phyloP scores from a whole-genome alignment of 2,113 vertebrate genomes.

The Neopipo cinnamomea region DNA sequence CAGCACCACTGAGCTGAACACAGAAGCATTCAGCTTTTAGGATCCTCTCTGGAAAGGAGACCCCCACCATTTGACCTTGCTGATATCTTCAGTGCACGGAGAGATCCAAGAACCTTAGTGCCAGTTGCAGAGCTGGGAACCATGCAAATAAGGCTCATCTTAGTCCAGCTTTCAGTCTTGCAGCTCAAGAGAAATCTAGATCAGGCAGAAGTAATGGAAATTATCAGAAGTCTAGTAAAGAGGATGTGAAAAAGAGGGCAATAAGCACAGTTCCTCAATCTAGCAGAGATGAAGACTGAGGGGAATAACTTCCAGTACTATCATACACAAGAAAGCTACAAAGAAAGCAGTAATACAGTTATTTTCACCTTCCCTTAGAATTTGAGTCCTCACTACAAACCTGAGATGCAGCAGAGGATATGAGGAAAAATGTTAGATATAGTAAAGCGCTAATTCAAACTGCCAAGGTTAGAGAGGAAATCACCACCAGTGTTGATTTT shows the following conservation, averaged over 20 bases:
- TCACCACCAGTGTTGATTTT: background rate
- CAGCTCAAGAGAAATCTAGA: background rate
- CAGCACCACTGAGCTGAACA: background rate
- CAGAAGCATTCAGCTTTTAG: background rate
- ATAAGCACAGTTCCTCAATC: background rate
- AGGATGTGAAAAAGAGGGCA: background rate
- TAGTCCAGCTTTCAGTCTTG: background rate
- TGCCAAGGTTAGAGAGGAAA: background rate
- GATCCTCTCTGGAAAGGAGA: background rate
- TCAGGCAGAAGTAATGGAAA: background rate
- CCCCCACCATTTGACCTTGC: background rate
- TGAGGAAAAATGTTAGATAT: background rate
- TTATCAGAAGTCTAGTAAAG: background rate
- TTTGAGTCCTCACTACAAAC: background rate
- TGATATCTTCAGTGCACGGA: background rate
- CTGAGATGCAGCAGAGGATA: background rate
- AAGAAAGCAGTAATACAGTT: background rate
- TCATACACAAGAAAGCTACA: background rate
- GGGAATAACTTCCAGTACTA: background rate
- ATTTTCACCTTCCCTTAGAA: background rate
- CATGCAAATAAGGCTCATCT: background rate
- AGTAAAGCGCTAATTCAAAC: background rate
- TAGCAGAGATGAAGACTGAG: background rate
- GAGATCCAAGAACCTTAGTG: background rate
- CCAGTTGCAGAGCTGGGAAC: background rate